Evolutionary conservation across 2,113 vertebrate species (phyloP), one percentile per base, ranked within the genome.

Genomic region (Nymphicus hollandicus): DNA sequence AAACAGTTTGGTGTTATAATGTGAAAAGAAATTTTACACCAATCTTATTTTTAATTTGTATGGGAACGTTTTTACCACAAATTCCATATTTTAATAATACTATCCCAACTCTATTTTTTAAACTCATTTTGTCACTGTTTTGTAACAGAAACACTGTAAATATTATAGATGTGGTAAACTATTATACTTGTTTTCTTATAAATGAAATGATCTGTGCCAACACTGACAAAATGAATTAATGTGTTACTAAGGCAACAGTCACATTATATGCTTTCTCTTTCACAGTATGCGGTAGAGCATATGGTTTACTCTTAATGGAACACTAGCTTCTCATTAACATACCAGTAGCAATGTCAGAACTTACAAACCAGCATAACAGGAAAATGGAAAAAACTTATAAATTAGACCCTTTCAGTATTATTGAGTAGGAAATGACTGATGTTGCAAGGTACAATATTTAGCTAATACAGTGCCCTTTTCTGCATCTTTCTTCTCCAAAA

Each of bases 191-290:
- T 98, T 98, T 99, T 98, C 98, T 98, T 98, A 98, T 98, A 98
- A 98, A 98, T 98, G 98, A 98, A 98, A 98, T 98, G 97, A 98
- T 98, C 97, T 98, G 97, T 98, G 98, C 98, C 98, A 98, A 98
- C 98, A 98, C 97, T 98, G 98, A 98, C 98, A 98, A 98, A 98
- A 98, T 98, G 98, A 99, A 98, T 99, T 98, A 98, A 98, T 97
- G 98, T 98, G 99, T 99, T 99, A 98, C 99, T 99, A 99, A 98
- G 99, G 99, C 98, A 99, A 99, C 99, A 99, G 98, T 98, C 98
- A 98, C 98, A 98, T 98, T 98, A 98, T 98, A 98, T 98, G 98
- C 98, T 98, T 98, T 98, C 98, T 98, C 98, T 98, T 98, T 98
- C 98, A 98, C 98, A 98, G 98, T 98, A 98, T 98, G 98, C 97